Evolutionary conservation across 2,888 invertebrate species (phyloP).

Genomic region (Orthonevra nobilis): DNA sequence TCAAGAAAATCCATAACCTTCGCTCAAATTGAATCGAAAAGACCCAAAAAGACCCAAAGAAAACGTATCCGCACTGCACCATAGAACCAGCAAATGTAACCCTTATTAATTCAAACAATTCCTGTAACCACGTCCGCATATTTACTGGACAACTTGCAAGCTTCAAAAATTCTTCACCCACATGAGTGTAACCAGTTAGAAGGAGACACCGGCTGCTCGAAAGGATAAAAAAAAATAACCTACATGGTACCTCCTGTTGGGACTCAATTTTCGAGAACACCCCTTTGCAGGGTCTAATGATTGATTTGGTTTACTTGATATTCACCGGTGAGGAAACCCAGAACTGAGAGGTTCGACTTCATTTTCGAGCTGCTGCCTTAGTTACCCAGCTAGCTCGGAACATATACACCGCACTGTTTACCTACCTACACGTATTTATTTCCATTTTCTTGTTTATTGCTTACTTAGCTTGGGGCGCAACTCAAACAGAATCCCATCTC

Average conservation of each 20-base stretch:
- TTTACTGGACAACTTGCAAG: slow-evolving; percentile 43
- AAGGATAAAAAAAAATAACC: slow-evolving; percentile 7
- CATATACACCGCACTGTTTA: not conserved
- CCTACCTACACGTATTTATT: slow-evolving; percentile 48
- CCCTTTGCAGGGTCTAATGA: slow-evolving; percentile 44
- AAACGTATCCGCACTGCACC: no score
- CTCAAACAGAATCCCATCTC: slow-evolving; percentile 13
- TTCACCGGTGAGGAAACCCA: slow-evolving; percentile 24
- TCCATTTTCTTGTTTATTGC: slow-evolving; percentile 56
- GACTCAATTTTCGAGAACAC: slow-evolving; percentile 18
- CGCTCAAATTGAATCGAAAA: no score
- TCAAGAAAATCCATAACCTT: no score
- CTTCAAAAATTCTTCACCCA: slow-evolving; percentile 50
- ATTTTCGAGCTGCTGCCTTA: not conserved
- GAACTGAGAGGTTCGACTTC: not conserved
- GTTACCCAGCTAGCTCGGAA: not conserved
- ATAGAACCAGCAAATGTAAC: not conserved
- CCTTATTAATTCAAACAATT: not conserved
- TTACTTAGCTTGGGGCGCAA: slow-evolving; percentile 49
- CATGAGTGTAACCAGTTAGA: no score
- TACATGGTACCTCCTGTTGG: not conserved
- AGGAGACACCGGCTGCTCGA: slow-evolving; percentile 4
- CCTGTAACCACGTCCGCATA: slow-evolving; percentile 3
- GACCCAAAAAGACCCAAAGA: no score
- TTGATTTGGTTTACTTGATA: slow-evolving; percentile 60